Conservation (phyloP, 2,113 vertebrate genomes). For the Catagonus wagneri region DNA sequence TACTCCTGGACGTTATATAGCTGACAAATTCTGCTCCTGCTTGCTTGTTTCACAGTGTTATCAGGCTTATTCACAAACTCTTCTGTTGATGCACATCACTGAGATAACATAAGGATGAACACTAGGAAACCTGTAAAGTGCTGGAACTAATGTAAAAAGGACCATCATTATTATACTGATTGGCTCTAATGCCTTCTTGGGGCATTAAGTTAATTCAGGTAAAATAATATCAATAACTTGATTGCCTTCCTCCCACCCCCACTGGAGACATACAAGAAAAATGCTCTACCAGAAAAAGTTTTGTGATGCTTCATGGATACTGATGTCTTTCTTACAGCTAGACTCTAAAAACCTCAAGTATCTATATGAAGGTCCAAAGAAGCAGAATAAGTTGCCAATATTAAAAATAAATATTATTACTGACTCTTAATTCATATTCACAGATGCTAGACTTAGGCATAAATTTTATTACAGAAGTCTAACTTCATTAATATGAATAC, state of each 20-base stretch:
- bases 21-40: background rate
- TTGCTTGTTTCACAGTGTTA: background rate
- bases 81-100: background rate
- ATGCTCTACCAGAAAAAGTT: background rate
- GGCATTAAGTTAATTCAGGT: background rate
- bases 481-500: background rate
- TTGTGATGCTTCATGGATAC: background rate
- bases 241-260: background rate
- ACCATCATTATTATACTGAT: background rate
- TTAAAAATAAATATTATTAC: slow-evolving; percentile 37
- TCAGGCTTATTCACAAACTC: background rate
- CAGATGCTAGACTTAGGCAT: background rate
- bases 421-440: slow-evolving; percentile 39
- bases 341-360: background rate
- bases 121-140: background rate
- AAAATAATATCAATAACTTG: background rate
- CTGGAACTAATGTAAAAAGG: background rate
- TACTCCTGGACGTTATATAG: background rate
- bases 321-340: background rate
- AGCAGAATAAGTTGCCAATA: slow-evolving; percentile 7
- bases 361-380: background rate
- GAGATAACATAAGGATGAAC: background rate
- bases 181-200: background rate
- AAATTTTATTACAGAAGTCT: slow-evolving; percentile 35
- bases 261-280: background rate